These are phyloP conservation scores for Gymnoscopelus braueri DNA, from an alignment of 2,797 vertebrate genomes.

Conservation along the genomic window DNA sequence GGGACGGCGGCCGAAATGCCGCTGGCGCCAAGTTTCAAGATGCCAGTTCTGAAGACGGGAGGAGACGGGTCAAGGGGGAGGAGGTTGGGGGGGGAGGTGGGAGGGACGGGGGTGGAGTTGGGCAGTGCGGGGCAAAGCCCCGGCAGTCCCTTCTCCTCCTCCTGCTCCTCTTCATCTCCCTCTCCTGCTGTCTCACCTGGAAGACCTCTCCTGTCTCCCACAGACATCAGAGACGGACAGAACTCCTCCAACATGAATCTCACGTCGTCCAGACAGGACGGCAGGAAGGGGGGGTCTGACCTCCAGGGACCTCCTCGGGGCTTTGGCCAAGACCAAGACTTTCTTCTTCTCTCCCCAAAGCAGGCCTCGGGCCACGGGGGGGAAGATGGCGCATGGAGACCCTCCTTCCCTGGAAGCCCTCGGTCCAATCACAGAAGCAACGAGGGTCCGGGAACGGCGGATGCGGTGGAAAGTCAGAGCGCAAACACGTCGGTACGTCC, in stretches of 20 bases:
- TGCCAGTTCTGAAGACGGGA: slow-evolving; percentile 53
- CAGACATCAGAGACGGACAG: slow-evolving; percentile 18
- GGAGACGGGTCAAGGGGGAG: slow-evolving; percentile 70
- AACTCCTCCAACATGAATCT: neutral
- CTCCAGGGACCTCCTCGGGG: slow-evolving; percentile 42
- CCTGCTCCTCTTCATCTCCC: slow-evolving; percentile 64
- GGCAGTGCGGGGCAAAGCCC: slow-evolving; percentile 80
- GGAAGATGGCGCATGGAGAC: slow-evolving; percentile 67
- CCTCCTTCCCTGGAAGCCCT: slow-evolving; percentile 53
- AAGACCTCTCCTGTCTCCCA: slow-evolving; percentile 38
- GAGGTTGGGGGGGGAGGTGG: slow-evolving; percentile 65
- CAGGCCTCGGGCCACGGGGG: slow-evolving; percentile 48
- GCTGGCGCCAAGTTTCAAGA: slow-evolving; percentile 22
- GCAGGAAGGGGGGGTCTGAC: slow-evolving; percentile 38
- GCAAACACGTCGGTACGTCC: neutral
- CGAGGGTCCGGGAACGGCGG: slow-evolving; percentile 35
- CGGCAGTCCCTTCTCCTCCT: slow-evolving; percentile 68
- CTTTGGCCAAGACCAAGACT: slow-evolving; percentile 26
- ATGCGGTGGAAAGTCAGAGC: no score
- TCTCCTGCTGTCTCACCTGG: slow-evolving; percentile 68
- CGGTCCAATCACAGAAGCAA: slow-evolving; percentile 24
- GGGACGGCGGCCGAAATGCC: slow-evolving; percentile 10
- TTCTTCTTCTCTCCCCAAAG: slow-evolving; percentile 19
- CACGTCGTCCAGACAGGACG: neutral
- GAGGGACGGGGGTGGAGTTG: slow-evolving; percentile 40